A percentile compares a stretch with the other conserved stretches of the same genome.
Evolutionary conservation across 2,888 invertebrate species (phyloP).

Genomic region (Cataglyphis cursor): DNA sequence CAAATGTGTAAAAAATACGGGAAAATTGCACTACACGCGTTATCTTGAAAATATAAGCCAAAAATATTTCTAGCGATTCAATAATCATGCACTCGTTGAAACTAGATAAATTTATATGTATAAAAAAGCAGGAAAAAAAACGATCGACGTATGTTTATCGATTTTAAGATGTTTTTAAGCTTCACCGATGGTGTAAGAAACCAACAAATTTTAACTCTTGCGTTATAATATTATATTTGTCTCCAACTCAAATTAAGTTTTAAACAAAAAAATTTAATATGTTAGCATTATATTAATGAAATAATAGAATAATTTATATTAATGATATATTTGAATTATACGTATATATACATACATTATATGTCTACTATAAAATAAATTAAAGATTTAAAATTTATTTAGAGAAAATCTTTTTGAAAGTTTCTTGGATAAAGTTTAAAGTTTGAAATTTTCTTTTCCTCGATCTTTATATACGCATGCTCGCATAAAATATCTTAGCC

Average conservation of each 20-base stretch:
- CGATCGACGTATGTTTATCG: constrained; percentile 16
- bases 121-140: background rate
- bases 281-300: background rate
- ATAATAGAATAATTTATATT: background rate
- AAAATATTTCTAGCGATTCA: too few relatives aligned
- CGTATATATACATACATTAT: background rate
- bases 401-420: background rate
- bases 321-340: background rate
- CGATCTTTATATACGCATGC: background rate
- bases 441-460: background rate
- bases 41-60: background rate
- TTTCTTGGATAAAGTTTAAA: background rate
- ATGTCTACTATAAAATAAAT: background rate
- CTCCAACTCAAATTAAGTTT: background rate
- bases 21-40: constrained; percentile 1
- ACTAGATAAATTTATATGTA: too few relatives aligned
- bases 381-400: background rate
- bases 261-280: background rate
- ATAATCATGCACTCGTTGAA: too few relatives aligned
- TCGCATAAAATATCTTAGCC: background rate
- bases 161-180: constrained; percentile 5
- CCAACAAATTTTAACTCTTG: constrained; percentile 25
- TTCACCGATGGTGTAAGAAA: background rate
- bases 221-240: constrained; percentile 9
- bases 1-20: constrained; percentile 7